These are phyloP conservation scores for Hirtodrosophila confusa DNA, from an alignment of 2,888 invertebrate genomes.

Conservation along the genomic window DNA sequence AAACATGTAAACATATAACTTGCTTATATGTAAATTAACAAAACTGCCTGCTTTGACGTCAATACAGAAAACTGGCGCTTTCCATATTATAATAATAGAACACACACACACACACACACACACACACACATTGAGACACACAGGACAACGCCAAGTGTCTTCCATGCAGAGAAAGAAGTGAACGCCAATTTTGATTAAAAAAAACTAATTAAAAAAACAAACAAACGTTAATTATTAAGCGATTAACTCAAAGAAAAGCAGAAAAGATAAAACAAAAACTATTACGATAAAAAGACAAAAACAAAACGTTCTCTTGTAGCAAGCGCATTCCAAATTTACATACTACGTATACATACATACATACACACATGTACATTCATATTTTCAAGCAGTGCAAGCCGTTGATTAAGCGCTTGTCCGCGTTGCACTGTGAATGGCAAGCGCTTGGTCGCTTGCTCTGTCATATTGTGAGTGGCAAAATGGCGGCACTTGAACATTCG, in stretches of 20 bases:
- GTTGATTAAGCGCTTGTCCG: constrained; percentile 17
- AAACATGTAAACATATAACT: constrained; percentile 91
- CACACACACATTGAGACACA: constrained; percentile 31
- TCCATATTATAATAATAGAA: constrained; percentile 74
- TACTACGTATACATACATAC: not conserved
- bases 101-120: constrained; percentile 23
- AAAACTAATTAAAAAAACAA: constrained; percentile 31
- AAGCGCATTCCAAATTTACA: constrained; percentile 57
- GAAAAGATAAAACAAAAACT: constrained; percentile 40
- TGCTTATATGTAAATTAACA: constrained; percentile 71
- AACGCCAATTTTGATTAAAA: constrained; percentile 45
- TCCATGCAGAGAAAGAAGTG: constrained; percentile 52
- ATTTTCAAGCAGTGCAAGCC: constrained; percentile 42
- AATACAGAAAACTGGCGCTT: constrained; percentile 76
- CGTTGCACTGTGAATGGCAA: constrained; percentile 30
- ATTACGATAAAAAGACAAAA: constrained; percentile 29
- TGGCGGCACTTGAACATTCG: constrained; percentile 37
- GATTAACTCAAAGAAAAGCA: constrained; percentile 62
- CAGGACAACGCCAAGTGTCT: constrained; percentile 66
- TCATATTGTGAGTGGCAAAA: constrained; percentile 16
- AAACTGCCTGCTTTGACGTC: constrained; percentile 80
- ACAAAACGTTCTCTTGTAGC: constrained; percentile 46
- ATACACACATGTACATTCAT: constrained; percentile 13
- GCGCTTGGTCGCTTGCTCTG: constrained; percentile 9
- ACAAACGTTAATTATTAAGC: constrained; percentile 56